A percentile compares a stretch with the other conserved stretches of the same genome.
phyloP scores from a whole-genome alignment of 2,113 vertebrate species.

The Maccullochella peelii region DNA sequence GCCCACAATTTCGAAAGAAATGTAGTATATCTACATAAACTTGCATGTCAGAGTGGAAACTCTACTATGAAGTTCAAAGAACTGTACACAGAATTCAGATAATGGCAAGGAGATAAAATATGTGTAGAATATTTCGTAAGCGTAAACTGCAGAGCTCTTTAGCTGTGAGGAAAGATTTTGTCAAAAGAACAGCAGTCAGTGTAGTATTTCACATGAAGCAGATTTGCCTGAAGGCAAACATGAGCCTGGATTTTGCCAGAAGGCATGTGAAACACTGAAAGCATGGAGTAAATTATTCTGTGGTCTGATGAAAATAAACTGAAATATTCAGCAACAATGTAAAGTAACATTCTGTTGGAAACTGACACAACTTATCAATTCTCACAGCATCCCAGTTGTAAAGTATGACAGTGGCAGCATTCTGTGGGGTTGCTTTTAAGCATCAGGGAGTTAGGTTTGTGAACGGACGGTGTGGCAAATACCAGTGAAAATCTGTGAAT shows the following conservation, averaged over 20 bases:
- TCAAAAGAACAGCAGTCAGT: not conserved
- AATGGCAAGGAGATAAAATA: not conserved
- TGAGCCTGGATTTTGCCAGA: slow-evolving; percentile 8
- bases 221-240: not conserved
- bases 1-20: not conserved
- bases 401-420: not conserved
- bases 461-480: too few species aligned
- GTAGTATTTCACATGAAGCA: not conserved
- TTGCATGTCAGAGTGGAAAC: not conserved
- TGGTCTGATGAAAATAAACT: slow-evolving; percentile 12
- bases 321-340: slow-evolving; percentile 13
- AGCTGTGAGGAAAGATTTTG: not conserved
- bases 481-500: not conserved
- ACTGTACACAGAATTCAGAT: not conserved
- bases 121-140: not conserved
- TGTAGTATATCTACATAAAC: not conserved
- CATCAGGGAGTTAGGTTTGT: not conserved
- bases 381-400: not conserved
- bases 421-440: not conserved
- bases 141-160: not conserved
- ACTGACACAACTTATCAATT: not conserved
- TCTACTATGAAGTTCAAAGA: not conserved
- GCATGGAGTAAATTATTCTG: not conserved
- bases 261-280: not conserved
- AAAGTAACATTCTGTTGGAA: slow-evolving; percentile 2